These are phyloP conservation scores for Pollenia griseotomentosa DNA, from an alignment of 2,888 invertebrate genomes.

Conservation along the genomic window DNA sequence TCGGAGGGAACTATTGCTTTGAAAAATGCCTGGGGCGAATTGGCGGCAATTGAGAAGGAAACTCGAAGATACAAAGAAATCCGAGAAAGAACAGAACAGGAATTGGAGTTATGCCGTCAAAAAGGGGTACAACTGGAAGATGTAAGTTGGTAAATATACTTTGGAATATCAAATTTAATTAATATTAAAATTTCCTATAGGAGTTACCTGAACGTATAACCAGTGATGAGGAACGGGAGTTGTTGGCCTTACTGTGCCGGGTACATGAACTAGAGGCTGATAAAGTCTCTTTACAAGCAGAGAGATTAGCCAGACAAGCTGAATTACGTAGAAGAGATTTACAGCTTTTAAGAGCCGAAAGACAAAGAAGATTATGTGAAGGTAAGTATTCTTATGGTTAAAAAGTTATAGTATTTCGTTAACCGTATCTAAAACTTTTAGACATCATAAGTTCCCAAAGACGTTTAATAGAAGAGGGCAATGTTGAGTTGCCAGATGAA, in stretches of 20 bases:
- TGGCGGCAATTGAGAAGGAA: constrained; percentile 93
- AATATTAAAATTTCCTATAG: constrained; percentile 79
- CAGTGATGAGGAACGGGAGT: constrained; percentile 95
- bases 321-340: constrained; percentile 93
- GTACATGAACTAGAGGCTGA: constrained; percentile 98
- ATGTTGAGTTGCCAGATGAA: constrained; percentile 89
- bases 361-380: constrained; percentile 94
- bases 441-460: constrained; percentile 96
- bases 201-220: constrained; percentile 93
- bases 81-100: constrained; percentile 90
- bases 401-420: background rate
- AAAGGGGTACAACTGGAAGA: constrained; percentile 93
- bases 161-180: background rate
- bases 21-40: constrained; percentile 93
- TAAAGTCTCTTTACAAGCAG: constrained; percentile 93
- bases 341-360: constrained; percentile 91
- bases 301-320: constrained; percentile 92
- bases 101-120: constrained; percentile 91
- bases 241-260: constrained; percentile 92
- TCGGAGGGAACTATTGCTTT: constrained; percentile 85
- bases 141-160: constrained; percentile 85
- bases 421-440: background rate
- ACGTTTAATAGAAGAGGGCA: constrained; percentile 92
- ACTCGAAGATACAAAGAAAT: constrained; percentile 92
- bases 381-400: constrained; percentile 26